Conservation (phyloP, 2,113 vertebrate species). For the Heptranchias perlo region DNA sequence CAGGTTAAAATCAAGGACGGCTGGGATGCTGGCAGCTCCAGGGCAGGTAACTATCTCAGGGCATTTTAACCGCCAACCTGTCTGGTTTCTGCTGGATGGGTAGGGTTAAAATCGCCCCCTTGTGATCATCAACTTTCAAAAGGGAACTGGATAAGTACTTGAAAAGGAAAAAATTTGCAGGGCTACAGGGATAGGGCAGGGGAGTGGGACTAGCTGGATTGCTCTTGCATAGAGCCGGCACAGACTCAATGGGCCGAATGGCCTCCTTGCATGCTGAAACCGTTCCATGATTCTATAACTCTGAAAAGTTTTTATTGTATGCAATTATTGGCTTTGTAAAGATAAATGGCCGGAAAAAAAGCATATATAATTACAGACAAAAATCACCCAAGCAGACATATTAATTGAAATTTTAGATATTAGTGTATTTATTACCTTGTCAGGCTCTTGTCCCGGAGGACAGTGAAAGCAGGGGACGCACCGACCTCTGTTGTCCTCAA, state of each 20-base stretch:
- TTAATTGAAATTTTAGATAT: no score
- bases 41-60: neutral
- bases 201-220: no score
- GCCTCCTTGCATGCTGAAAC: no score
- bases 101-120: neutral
- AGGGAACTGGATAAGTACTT: no score
- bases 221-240: no score
- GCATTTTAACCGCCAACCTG: neutral
- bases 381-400: neutral
- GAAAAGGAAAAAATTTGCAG: no score
- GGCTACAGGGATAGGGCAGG: no score
- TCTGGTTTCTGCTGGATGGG: neutral
- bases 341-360: neutral
- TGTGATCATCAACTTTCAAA: neutral
- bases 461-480: constrained; percentile 59
- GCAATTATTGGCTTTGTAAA: neutral
- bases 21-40: neutral
- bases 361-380: neutral
- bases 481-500: constrained; percentile 40
- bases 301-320: neutral
- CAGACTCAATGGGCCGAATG: no score
- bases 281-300: no score
- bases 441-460: constrained; percentile 71
- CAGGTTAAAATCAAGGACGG: neutral
- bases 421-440: constrained; percentile 59